These are phyloP conservation scores for Diacarnus erythraeanus DNA, from an alignment of 37 sponge, comb jelly and placozoan species.

Conservation along the genomic window DNA sequence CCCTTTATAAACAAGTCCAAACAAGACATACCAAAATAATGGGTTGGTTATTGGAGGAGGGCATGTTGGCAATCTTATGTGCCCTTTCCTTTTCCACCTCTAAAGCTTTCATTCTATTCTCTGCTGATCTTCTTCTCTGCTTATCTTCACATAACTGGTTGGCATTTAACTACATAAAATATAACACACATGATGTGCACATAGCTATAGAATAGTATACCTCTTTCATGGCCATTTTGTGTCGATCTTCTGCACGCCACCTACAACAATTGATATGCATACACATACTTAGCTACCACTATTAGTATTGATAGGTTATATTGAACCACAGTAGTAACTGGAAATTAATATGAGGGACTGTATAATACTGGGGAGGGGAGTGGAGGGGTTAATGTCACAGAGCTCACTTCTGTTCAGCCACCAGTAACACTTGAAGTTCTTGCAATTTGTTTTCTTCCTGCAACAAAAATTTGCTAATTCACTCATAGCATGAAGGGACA, in stretches of 20 bases:
- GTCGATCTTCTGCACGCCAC: constrained; percentile 40
- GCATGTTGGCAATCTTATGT: constrained; percentile 15
- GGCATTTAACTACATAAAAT: constrained; percentile 2
- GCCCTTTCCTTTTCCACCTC: constrained; percentile 54
- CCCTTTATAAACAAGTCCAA: too few relatives aligned
- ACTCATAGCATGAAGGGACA: too few relatives aligned
- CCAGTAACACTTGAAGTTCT: constrained; percentile 26
- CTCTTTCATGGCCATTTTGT: constrained; percentile 56
- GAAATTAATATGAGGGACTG: too few relatives aligned
- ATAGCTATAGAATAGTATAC: background rate
- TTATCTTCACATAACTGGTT: constrained; percentile 11
- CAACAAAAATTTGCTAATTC: background rate
- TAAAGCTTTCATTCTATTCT: constrained; percentile 27
- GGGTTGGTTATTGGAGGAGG: constrained; percentile 14
- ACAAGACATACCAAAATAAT: constrained; percentile 36
- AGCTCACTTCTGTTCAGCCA: constrained; percentile 39
- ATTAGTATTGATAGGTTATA: too few relatives aligned
- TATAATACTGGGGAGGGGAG: too few relatives aligned
- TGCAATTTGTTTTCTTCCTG: constrained; percentile 46
- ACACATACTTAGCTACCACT: too few relatives aligned
- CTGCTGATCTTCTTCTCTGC: background rate
- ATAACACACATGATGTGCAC: background rate
- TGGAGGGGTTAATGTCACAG: too few relatives aligned
- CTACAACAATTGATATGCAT: too few relatives aligned
- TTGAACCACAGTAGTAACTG: background rate